phyloP scores from a whole-genome alignment of 2,888 invertebrate genomes.

The Cylloceria caligata region DNA sequence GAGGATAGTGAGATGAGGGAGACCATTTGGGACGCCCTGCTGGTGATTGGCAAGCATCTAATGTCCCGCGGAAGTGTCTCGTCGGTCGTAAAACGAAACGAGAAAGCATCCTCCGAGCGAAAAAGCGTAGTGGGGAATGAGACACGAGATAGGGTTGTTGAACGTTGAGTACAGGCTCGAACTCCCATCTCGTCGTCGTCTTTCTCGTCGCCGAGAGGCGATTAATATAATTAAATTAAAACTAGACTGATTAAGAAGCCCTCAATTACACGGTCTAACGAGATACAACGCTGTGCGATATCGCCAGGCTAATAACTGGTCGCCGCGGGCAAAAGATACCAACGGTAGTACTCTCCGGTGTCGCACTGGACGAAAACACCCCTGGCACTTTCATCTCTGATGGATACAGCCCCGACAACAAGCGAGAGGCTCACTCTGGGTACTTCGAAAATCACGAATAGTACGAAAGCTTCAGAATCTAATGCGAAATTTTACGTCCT shows the following conservation, averaged over 20 bases:
- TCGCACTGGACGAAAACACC: conserved; percentile 8
- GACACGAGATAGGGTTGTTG: conserved; percentile 26
- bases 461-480: conserved; percentile 25
- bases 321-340: conserved; percentile 13
- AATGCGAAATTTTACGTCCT: conserved; percentile 34
- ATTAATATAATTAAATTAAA: conserved; percentile 72
- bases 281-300: conserved; percentile 53
- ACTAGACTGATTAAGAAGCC: conserved; percentile 72
- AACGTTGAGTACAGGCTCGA: conserved; percentile 45
- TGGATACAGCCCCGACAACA: conserved; percentile 18
- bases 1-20: conserved; percentile 31
- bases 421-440: neutral
- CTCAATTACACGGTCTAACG: conserved; percentile 69
- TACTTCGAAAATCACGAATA: conserved; percentile 38
- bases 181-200: conserved; percentile 46
- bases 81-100: conserved; percentile 69
- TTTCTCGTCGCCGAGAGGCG: conserved; percentile 54
- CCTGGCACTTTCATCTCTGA: conserved; percentile 25
- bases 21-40: conserved; percentile 43
- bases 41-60: conserved; percentile 69
- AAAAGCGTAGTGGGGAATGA: conserved; percentile 39
- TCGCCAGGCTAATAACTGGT: conserved; percentile 15
- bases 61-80: conserved; percentile 69
- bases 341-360: neutral
- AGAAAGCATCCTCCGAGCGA: conserved; percentile 59